Percentiles rank a stretch among this genome's conserved stretches.
Evolutionary conservation across 2,888 invertebrate genomes (phyloP).

Genomic region (Dynastes maya): DNA sequence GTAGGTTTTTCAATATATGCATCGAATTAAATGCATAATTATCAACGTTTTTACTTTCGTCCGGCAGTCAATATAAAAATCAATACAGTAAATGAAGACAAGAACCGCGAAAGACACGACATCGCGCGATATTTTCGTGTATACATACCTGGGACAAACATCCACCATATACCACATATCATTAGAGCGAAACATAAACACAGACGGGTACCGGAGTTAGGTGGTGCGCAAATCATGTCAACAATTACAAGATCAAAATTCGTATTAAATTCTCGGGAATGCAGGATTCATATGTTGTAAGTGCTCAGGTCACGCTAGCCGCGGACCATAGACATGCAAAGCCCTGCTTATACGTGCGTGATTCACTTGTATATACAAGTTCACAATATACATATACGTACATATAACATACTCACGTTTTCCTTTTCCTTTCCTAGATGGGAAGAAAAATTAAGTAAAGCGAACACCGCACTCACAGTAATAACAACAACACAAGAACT

Average conservation of each 20-base stretch:
- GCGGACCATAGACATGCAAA: constrained; percentile 53
- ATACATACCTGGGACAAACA: background rate
- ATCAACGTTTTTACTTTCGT: background rate
- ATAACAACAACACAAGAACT: constrained; percentile 1
- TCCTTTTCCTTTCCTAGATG: constrained; percentile 7
- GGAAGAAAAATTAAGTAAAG: constrained; percentile 26
- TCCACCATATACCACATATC: constrained; percentile 1
- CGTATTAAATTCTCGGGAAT: constrained; percentile 63
- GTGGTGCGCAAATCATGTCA: constrained; percentile 61
- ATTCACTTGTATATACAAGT: constrained; percentile 20
- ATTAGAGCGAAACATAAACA: constrained; percentile 48
- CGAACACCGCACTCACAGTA: constrained; percentile 12
- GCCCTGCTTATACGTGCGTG: constrained; percentile 38
- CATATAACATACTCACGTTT: constrained; percentile 37
- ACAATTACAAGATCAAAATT: constrained; percentile 67
- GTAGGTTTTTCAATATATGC: no score
- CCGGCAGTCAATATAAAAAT: constrained; percentile 4
- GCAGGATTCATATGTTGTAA: constrained; percentile 63
- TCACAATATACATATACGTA: background rate
- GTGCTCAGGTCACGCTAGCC: constrained; percentile 57
- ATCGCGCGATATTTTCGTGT: background rate
- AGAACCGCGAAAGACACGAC: constrained; percentile 3
- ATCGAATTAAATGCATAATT: no score
- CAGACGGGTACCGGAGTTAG: constrained; percentile 24
- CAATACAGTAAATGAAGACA: constrained; percentile 19